Percentiles rank a stretch among this genome's conserved stretches.
Evolutionary conservation across 64 coral and sea anemone genomes (phyloP).

Genomic region (Pachyseris speciosa): DNA sequence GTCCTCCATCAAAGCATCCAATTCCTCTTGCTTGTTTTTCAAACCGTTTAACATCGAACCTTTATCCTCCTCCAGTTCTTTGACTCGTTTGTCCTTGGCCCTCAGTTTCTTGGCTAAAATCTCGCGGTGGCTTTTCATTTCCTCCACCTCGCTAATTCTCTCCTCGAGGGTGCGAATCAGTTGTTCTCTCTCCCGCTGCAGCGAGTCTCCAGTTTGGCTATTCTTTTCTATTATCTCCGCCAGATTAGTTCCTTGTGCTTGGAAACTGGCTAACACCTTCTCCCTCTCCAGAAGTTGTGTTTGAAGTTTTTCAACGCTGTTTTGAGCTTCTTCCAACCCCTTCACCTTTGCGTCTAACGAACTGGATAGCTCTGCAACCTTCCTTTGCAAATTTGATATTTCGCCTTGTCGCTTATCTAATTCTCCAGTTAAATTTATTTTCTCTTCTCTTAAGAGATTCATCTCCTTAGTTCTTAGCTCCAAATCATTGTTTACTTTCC

Average conservation of each 20-base stretch:
- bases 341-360: constrained; percentile 29
- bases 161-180: constrained; percentile 82
- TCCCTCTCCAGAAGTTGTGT: constrained; percentile 88
- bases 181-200: constrained; percentile 85
- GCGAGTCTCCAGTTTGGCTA: constrained; percentile 77
- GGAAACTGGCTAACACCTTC: constrained; percentile 79
- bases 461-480: constrained; percentile 70
- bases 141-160: constrained; percentile 74
- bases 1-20: constrained; percentile 88
- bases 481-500: constrained; percentile 39
- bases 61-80: constrained; percentile 89
- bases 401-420: constrained; percentile 43
- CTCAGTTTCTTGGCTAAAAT: constrained; percentile 87
- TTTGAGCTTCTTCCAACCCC: constrained; percentile 57
- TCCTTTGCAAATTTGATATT: background rate
- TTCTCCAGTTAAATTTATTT: constrained; percentile 49
- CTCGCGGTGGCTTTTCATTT: constrained; percentile 87
- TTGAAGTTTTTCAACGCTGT: constrained; percentile 71
- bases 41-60: constrained; percentile 33
- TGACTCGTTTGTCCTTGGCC: constrained; percentile 73
- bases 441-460: constrained; percentile 48
- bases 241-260: constrained; percentile 80
- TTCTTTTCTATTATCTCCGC: constrained; percentile 89
- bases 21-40: constrained; percentile 77
- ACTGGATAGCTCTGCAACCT: constrained; percentile 2